Percentiles rank a stretch among this genome's conserved stretches.
phyloP scores from a whole-genome alignment of 2,113 vertebrate genomes.

The Nymphicus hollandicus region DNA sequence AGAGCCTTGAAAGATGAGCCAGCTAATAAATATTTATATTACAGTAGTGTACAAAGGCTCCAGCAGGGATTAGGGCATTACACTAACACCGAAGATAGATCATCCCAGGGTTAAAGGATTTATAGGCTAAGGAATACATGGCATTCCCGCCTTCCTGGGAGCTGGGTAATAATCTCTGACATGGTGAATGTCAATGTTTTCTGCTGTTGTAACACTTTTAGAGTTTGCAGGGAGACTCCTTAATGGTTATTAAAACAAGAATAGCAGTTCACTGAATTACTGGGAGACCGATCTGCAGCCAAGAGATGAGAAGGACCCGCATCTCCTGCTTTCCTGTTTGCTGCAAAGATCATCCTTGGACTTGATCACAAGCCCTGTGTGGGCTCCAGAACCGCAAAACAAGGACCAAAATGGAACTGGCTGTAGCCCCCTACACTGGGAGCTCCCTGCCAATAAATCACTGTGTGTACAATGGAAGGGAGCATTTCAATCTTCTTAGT shows the following conservation, averaged over 20 bases:
- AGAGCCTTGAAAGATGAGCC: not conserved
- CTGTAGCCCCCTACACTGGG: not conserved
- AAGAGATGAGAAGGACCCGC: not conserved
- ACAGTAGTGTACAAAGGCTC: not conserved
- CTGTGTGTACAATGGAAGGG: not conserved
- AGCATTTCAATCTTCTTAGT: not conserved
- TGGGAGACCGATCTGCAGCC: not conserved
- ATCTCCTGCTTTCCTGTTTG: rapidly evolving
- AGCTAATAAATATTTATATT: not conserved
- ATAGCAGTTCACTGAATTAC: not conserved
- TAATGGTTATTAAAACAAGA: not conserved
- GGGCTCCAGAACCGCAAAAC: not conserved
- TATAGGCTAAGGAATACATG: not conserved
- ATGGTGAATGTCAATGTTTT: not conserved
- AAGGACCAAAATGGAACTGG: not conserved
- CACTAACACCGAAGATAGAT: not conserved
- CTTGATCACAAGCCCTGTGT: rapidly evolving
- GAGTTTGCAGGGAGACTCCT: not conserved
- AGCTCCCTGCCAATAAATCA: not conserved
- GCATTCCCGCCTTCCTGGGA: not conserved
- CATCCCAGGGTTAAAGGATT: conserved; percentile 5
- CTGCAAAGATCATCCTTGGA: not conserved
- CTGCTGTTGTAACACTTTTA: not conserved
- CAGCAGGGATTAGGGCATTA: not conserved
- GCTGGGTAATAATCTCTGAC: not conserved